Base-by-base conservation (phyloP, 2,888 invertebrate genomes). In the Chirona hameri region DNA sequence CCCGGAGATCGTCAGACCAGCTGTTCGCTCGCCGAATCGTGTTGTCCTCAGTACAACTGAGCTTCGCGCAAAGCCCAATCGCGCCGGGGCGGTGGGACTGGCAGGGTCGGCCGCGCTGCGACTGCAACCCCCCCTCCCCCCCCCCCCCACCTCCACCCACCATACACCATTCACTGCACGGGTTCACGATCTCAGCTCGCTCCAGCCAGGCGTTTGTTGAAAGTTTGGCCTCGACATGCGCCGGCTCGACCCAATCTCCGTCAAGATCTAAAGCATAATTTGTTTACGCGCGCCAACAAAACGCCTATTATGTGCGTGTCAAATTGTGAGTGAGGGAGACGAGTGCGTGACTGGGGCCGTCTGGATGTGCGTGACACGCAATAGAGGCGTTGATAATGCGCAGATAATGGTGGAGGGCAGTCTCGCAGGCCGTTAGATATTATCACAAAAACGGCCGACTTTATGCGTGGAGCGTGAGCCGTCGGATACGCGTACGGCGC, bases 231-330 rank as follows among this genome's bases (percentile, higher is more conserved):
- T 31, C 31, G 72, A 29, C 72, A 14, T 7, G 29, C 18, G 31
- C 31, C 18, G 27, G 31, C 72, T 7, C 31, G 31, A 29, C 27
- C 72, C 2, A 31, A 72, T 72, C 72, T 29, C 9, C 69, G 29
- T 29, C 72, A 29, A 31, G 31, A 72, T 72, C 72, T 72, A 72
- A 72, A 72, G 72, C 72, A 27, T 31, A 72, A 72, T 72, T 72
- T 72, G 72, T 72, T 72, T 72, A 72, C 72, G 72, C 72, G 31
- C 72, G 4, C 72, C 72, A 72, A 31, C 72, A 72, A 72, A 72
- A 72, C 72, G 72, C 18, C 72, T 4, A 29, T 72, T 72, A 72
- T 72, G 72, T 18, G 72, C 72, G 72, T 72, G 72, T 72, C 72
- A 72, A 72, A 72, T 72, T 29, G 72, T 72, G 72, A 72, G 31